A percentile compares a stretch with the other conserved stretches of the same genome.
Conservation (phyloP, 2,113 vertebrate species). For the Miniopterus natalensis region DNA sequence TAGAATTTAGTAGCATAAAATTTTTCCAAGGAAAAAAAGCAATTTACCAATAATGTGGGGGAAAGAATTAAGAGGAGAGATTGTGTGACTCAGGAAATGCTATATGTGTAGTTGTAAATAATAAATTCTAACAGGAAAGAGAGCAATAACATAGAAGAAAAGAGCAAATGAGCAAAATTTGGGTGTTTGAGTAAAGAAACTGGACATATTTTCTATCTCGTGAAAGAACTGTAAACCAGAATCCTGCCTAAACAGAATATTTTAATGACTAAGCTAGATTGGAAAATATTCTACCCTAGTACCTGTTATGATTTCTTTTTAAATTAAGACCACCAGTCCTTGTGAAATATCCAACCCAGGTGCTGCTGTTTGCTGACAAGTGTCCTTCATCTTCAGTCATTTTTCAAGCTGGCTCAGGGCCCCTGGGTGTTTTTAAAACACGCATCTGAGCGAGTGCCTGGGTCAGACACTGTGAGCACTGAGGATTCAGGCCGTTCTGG, state of each 20-base stretch:
- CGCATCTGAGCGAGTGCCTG: neutral
- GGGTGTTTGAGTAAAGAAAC: neutral
- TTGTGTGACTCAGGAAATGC: neutral
- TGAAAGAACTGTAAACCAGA: neutral
- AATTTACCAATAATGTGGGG: neutral
- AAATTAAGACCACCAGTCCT: neutral
- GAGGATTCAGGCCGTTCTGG: neutral
- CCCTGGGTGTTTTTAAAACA: neutral
- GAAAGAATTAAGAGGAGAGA: neutral
- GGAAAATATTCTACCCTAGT: neutral
- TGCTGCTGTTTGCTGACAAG: neutral
- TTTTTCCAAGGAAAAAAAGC: neutral
- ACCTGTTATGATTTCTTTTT: neutral
- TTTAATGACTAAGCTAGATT: constrained; percentile 33
- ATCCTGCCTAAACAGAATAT: neutral
- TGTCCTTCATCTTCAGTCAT: neutral
- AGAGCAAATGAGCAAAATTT: constrained; percentile 27
- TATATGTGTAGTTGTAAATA: neutral
- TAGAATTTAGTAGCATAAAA: constrained; percentile 57
- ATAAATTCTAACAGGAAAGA: constrained; percentile 28
- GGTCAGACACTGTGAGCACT: neutral
- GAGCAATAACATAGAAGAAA: neutral
- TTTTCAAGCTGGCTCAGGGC: neutral
- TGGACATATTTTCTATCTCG: neutral
- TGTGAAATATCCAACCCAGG: neutral